A percentile compares a stretch with the other conserved stretches of the same genome.
phyloP scores from a whole-genome alignment of 2,797 vertebrate genomes.

The Scolopax rusticola region DNA sequence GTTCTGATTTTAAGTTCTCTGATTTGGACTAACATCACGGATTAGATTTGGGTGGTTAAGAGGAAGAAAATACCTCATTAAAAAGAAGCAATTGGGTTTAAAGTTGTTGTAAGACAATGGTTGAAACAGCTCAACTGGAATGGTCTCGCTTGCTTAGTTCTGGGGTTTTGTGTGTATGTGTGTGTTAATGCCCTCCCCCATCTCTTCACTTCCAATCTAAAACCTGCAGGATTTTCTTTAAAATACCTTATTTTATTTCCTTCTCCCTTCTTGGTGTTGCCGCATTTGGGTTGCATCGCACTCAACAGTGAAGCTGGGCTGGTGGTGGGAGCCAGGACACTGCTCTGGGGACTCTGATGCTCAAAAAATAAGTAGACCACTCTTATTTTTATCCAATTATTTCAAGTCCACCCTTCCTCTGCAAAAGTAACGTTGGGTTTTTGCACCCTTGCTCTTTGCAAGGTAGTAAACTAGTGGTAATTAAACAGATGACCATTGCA shows the following conservation, averaged over 20 bases:
- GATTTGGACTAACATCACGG: conserved; percentile 51
- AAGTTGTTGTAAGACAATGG: conserved; percentile 71
- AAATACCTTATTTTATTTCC: not conserved
- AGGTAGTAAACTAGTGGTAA: not conserved
- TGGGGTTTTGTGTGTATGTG: conserved; percentile 22
- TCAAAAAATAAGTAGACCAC: not conserved
- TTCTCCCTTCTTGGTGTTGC: not conserved
- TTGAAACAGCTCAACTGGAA: conserved; percentile 74
- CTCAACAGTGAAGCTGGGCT: not conserved
- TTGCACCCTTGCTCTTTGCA: not conserved
- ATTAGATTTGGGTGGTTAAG: conserved; percentile 75
- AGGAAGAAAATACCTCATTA: conserved; percentile 76
- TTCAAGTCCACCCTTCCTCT: not conserved
- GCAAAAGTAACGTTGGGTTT: not conserved
- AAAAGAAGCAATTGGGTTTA: conserved; percentile 67
- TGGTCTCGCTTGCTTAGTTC: conserved; percentile 71
- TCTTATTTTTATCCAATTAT: conserved; percentile 10
- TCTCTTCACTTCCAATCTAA: not conserved
- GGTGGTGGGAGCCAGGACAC: not conserved
- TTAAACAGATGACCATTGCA: not conserved
- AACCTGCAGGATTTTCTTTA: not conserved
- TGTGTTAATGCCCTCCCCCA: conserved; percentile 57
- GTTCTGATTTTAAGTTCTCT: conserved; percentile 40
- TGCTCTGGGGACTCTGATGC: not conserved
- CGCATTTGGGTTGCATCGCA: not conserved